These are phyloP conservation scores for Zaprionus vittiger DNA, from an alignment of 1,140 invertebrate species.

Conservation along the genomic window DNA sequence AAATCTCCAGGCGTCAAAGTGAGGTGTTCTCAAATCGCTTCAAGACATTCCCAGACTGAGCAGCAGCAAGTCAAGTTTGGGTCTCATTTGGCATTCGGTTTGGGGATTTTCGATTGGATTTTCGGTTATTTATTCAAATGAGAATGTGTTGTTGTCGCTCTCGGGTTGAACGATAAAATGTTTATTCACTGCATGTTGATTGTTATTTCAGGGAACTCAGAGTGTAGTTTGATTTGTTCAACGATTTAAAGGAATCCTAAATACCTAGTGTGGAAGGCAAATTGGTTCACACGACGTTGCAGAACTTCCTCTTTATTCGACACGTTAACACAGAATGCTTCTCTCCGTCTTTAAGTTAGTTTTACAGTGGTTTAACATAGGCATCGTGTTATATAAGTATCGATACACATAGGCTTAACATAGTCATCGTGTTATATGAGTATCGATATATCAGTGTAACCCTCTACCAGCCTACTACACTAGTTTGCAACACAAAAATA, in stretches of 20 bases:
- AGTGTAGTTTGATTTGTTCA: neutral
- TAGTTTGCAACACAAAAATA: neutral
- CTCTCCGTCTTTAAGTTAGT: no score
- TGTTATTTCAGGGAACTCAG: neutral
- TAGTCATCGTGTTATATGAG: no score
- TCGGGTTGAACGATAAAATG: neutral
- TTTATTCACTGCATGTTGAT: conserved; percentile 3
- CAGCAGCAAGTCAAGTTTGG: conserved; percentile 2
- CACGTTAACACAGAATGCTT: no score
- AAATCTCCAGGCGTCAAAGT: neutral
- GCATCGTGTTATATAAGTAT: no score
- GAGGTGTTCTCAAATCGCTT: conserved; percentile 5
- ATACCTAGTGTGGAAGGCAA: no score
- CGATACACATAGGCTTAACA: no score
- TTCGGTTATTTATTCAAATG: conserved; percentile 15
- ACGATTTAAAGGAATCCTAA: neutral
- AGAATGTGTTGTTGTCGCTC: neutral
- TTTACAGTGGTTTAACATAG: no score
- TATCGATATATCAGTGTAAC: no score
- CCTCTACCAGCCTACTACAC: no score
- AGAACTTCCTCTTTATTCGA: no score
- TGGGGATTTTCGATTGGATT: conserved; percentile 19
- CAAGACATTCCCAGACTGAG: neutral
- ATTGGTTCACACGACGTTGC: no score
- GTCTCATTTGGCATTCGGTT: neutral